phyloP scores from a whole-genome alignment of 2,797 vertebrate species.

The Trichosurus vulpecula region DNA sequence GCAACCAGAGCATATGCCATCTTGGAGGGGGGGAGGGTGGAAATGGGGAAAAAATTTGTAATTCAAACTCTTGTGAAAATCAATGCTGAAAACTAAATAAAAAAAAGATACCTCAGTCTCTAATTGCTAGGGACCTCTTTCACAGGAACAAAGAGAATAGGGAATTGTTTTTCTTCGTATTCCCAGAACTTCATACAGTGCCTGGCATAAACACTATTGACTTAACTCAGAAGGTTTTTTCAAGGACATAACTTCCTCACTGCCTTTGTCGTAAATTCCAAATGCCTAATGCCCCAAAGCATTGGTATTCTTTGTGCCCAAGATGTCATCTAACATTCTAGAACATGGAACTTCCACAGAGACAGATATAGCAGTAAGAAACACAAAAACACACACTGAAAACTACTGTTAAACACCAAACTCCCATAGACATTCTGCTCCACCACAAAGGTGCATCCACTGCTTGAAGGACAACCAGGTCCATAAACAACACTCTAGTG shows the following conservation, averaged over 20 bases:
- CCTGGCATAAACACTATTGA: background rate
- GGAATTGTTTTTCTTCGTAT: background rate
- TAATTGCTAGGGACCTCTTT: background rate
- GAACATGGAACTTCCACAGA: background rate
- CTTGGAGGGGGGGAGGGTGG: too few relatives aligned
- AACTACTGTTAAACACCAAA: background rate
- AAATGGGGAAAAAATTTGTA: too few relatives aligned
- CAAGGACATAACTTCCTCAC: background rate
- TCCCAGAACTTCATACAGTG: background rate
- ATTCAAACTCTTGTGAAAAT: too few relatives aligned
- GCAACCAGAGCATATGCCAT: too few relatives aligned
- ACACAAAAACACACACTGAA: background rate
- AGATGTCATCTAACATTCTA: background rate
- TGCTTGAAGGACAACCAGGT: background rate
- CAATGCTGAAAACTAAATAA: too few relatives aligned
- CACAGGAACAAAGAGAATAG: background rate
- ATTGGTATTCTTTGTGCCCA: background rate
- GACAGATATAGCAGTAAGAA: background rate
- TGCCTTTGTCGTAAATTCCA: background rate
- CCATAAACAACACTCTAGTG: background rate
- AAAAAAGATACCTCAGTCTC: background rate
- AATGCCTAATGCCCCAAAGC: background rate
- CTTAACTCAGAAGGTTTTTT: background rate
- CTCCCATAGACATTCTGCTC: background rate
- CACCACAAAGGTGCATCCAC: background rate